A percentile compares a stretch with the other conserved stretches of the same genome.
These are phyloP conservation scores for Cnemophilus loriae DNA, from an alignment of 2,113 vertebrate genomes.

Conservation along the genomic window DNA sequence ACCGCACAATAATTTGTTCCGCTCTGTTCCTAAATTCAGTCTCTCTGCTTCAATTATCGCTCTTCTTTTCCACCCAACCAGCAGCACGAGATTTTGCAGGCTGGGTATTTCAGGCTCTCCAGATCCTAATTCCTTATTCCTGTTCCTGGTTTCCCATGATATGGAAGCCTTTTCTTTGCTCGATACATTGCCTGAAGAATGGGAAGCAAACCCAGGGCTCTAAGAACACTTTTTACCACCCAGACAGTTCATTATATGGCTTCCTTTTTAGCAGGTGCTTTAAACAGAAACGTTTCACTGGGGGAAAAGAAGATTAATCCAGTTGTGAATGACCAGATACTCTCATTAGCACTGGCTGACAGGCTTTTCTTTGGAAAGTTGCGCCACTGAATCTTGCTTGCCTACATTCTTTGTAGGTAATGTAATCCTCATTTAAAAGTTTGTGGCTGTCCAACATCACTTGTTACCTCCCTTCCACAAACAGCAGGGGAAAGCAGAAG, in stretches of 20 bases:
- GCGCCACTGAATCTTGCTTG: conserved; percentile 21
- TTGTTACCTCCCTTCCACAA: conserved; percentile 20
- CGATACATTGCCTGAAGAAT: neutral
- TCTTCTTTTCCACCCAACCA: neutral
- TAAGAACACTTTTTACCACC: neutral
- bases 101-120: neutral
- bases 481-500: neutral
- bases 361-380: neutral
- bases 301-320: conserved; percentile 20
- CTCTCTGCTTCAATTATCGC: neutral
- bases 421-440: conserved; percentile 46
- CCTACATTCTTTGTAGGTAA: conserved; percentile 45
- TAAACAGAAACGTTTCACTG: neutral
- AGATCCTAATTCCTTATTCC: neutral
- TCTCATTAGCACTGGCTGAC: neutral
- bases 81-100: neutral
- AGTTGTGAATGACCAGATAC: conserved; percentile 18
- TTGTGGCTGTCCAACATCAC: neutral
- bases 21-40: neutral
- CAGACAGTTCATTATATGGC: neutral
- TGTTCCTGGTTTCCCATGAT: neutral
- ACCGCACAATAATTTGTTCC: neutral
- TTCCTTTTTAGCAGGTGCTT: conserved; percentile 8
- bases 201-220: neutral
- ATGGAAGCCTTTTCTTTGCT: neutral